A percentile compares a stretch with the other conserved stretches of the same genome.
These are phyloP conservation scores for Diadema setosum DNA, from an alignment of 35 echinoderm and acorn worm species.

Conservation along the genomic window DNA sequence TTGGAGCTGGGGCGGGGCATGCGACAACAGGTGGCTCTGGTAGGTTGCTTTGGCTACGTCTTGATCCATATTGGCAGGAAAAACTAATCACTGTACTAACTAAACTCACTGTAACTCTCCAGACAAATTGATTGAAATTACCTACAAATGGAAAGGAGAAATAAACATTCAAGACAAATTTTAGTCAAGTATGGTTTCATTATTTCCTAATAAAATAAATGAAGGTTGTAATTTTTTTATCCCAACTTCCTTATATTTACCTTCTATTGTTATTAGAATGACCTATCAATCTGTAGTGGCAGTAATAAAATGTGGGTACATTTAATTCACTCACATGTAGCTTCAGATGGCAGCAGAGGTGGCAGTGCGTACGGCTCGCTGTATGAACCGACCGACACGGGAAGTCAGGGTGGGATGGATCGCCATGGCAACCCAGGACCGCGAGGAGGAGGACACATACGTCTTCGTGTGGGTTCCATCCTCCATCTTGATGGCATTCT, in stretches of 20 bases:
- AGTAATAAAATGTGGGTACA: neutral
- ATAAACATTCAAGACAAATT: too few species aligned
- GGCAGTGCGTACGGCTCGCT: constrained; percentile 58
- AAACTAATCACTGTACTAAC: too few species aligned
- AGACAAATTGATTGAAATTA: too few species aligned
- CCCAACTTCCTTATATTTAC: too few species aligned
- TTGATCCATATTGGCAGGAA: too few species aligned
- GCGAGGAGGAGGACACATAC: constrained; percentile 68
- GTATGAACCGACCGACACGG: constrained; percentile 45
- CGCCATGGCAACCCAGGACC: constrained; percentile 34
- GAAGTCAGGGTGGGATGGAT: constrained; percentile 43
- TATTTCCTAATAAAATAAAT: too few species aligned
- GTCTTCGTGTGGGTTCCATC: constrained; percentile 60
- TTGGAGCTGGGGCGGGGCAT: constrained; percentile 73
- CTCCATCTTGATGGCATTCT: constrained; percentile 78
- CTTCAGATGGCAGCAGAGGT: neutral
- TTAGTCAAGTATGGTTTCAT: too few species aligned
- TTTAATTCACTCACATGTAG: neutral
- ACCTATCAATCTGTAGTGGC: neutral
- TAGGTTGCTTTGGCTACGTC: neutral
- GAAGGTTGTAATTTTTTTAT: too few species aligned
- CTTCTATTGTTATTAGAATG: too few species aligned
- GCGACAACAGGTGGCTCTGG: constrained; percentile 63
- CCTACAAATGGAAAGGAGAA: too few species aligned
- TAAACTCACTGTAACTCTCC: too few species aligned